Conservation (phyloP, 2,888 invertebrate species). For the Ornithoptera priamus region DNA sequence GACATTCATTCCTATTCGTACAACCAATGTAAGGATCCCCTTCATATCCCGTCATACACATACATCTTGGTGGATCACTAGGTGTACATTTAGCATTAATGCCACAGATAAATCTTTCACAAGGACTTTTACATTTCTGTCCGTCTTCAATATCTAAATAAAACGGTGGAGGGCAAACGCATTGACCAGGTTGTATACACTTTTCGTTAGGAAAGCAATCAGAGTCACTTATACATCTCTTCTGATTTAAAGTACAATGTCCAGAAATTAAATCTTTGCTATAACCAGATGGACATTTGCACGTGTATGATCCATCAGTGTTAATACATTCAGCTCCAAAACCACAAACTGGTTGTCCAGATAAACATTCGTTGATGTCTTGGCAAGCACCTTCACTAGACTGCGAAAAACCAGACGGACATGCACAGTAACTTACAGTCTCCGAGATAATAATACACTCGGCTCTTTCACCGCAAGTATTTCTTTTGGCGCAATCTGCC, state of each 20-base stretch:
- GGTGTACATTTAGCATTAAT: constrained; percentile 94
- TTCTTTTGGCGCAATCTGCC: constrained; percentile 89
- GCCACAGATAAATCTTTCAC: constrained; percentile 93
- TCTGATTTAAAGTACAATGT: constrained; percentile 89
- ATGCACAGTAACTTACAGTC: constrained; percentile 95
- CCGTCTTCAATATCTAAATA: constrained; percentile 90
- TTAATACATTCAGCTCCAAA: constrained; percentile 94
- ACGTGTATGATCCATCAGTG: constrained; percentile 87
- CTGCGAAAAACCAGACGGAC: constrained; percentile 91
- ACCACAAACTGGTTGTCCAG: constrained; percentile 88
- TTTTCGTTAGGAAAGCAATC: constrained; percentile 93
- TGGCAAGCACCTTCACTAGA: constrained; percentile 89
- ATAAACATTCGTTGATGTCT: constrained; percentile 91
- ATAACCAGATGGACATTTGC: constrained; percentile 90
- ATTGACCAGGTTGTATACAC: constrained; percentile 94
- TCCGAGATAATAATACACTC: constrained; percentile 95
- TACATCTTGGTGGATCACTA: constrained; percentile 92
- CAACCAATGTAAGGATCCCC: constrained; percentile 93
- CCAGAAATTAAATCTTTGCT: constrained; percentile 91
- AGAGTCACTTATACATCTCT: constrained; percentile 88
- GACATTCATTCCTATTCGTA: constrained; percentile 92
- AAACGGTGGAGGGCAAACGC: constrained; percentile 94
- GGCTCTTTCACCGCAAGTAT: constrained; percentile 91
- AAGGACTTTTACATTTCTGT: constrained; percentile 94
- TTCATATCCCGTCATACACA: constrained; percentile 92